Evolutionary conservation across 35 echinoderm and acorn worm genomes (phyloP), one percentile per base, ranked within the genome.

Genomic region (Hemicentrotus pulcherrimus): DNA sequence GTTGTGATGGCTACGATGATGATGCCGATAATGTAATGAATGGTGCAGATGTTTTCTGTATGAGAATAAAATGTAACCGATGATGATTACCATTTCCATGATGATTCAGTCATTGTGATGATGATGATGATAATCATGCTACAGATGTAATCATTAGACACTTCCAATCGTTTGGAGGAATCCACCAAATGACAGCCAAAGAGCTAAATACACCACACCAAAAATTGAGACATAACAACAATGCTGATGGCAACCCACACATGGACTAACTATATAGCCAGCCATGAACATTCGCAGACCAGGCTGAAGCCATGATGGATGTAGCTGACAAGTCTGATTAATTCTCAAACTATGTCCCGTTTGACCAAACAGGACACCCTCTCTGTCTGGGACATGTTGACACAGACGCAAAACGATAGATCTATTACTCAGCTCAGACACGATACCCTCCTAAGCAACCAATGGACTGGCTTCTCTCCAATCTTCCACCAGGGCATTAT

Each of bases 351-450:
- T 78, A 78, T 78, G 65, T 47, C 32, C 32, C 10, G 88, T 90
- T 90, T 90, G 88, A 90, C 88, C 32, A 32, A 90, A 33, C 88
- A 33, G 32, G 88, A 90, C 88, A 90, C 88, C 46, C 32, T 33
- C 88, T 18, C 46, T 90, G 88, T 90, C 88, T 90, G 88, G 30
- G 88, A 45, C 46, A 33, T 90, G 88, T 90, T 90, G 88, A 90
- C 88, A 90, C 88, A 90, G 88, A 90, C 88, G 88, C 88, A 47
- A 41, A 47, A 8, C 88, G 32, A 90, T 90, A 41, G 32, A 90
- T 90, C 88, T 90, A 90, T 90, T 90, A 90, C 88, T 90, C 88
- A 15, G 32, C 65, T 28, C 19, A 78, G 65, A 78, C 65, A 78
- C 65, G 19, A 78, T 78, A 78, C 65, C 65, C 19, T 55, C 50